Percentiles rank a stretch among this genome's conserved stretches.
These are phyloP conservation scores for Glomeris marginata DNA, from an alignment of 2,888 invertebrate genomes.

Conservation along the genomic window DNA sequence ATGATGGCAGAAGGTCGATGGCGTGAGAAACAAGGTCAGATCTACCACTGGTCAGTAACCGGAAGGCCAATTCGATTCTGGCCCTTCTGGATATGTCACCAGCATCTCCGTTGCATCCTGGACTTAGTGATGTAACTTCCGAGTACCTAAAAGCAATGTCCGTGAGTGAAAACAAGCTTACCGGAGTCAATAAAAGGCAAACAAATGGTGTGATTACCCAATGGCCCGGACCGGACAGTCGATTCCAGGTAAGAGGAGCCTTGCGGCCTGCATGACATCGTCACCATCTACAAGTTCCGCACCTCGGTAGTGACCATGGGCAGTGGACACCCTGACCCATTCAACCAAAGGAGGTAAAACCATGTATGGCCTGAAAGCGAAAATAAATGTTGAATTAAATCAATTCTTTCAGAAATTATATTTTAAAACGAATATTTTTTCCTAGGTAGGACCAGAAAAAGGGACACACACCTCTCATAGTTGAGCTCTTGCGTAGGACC, in stretches of 20 bases:
- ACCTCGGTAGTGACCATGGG: constrained; percentile 65
- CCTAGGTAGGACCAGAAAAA: neutral
- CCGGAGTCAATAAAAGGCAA: neutral
- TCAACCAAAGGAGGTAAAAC: constrained; percentile 80
- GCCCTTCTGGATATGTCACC: constrained; percentile 38
- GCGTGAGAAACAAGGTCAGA: constrained; percentile 63
- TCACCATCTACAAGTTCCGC: constrained; percentile 64
- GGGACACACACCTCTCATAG: constrained; percentile 42
- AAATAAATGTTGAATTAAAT: neutral
- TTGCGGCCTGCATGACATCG: constrained; percentile 74
- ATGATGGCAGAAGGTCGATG: constrained; percentile 51
- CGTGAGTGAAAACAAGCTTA: neutral
- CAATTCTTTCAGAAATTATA: too few species aligned
- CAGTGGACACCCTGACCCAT: constrained; percentile 69
- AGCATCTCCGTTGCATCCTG: constrained; percentile 33
- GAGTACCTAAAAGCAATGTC: constrained; percentile 29
- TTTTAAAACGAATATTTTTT: too few species aligned
- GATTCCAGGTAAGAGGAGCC: constrained; percentile 68
- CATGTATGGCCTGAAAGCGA: constrained; percentile 49
- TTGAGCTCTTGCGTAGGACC: constrained; percentile 54
- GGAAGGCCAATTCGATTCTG: constrained; percentile 45
- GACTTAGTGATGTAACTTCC: constrained; percentile 31
- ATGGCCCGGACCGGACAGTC: constrained; percentile 71
- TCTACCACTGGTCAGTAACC: constrained; percentile 61
- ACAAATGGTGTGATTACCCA: constrained; percentile 32